Evolutionary conservation across 2,113 vertebrate species (phyloP).

Genomic region (Percina caprodes): DNA sequence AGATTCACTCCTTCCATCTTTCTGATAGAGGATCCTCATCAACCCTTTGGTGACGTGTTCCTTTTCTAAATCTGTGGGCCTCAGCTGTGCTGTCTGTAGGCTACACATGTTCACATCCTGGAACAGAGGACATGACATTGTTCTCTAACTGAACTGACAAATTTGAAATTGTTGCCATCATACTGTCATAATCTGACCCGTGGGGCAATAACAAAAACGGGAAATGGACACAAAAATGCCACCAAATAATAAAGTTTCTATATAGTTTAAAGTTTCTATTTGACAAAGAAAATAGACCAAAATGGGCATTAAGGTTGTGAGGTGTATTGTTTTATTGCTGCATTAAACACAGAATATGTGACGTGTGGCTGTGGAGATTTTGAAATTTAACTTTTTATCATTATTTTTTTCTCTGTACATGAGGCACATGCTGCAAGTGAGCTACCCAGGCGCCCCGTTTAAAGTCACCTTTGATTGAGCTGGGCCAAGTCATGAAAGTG

Average conservation of each 20-base stretch:
- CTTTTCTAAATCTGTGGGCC: neutral
- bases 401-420: too few relatives aligned
- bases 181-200: neutral
- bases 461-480: neutral
- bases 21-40: neutral
- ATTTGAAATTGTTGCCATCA: constrained; percentile 19
- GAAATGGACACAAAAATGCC: neutral
- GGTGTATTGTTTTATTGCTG: neutral
- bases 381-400: neutral
- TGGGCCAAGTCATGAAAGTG: neutral
- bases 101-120: constrained; percentile 26
- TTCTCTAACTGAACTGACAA: constrained; percentile 2
- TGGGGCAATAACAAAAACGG: neutral
- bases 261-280: neutral
- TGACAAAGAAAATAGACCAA: neutral
- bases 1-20: neutral
- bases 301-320: neutral
- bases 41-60: neutral
- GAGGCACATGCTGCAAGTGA: too few relatives aligned
- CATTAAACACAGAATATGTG: neutral
- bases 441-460: neutral
- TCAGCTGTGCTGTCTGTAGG: neutral
- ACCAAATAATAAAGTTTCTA: neutral
- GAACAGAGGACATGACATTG: constrained; percentile 18
- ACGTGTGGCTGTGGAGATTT: neutral